Conservation (phyloP, 2,113 vertebrate genomes). For the Mormyrus iriodes region DNA sequence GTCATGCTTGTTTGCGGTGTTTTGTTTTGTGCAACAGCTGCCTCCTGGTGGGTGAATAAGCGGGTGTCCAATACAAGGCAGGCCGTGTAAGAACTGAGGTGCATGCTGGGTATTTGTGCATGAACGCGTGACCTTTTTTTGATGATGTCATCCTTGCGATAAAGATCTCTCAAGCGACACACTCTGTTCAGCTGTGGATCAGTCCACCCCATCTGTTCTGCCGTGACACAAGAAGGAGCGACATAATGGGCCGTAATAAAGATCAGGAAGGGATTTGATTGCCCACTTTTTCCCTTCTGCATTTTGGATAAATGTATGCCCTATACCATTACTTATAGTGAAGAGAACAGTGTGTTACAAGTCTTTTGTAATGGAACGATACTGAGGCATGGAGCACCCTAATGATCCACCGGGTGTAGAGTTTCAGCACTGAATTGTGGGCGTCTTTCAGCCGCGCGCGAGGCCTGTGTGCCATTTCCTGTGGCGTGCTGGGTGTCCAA, state of each 20-base stretch:
- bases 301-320: conserved; percentile 8
- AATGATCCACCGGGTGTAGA: not conserved
- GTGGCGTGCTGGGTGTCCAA: conserved; percentile 8
- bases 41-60: not conserved
- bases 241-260: conserved; percentile 5
- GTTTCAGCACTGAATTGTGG: not conserved
- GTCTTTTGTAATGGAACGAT: conserved; percentile 9
- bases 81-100: not conserved
- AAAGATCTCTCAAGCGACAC: not conserved
- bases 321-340: conserved; percentile 18
- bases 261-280: conserved; percentile 15
- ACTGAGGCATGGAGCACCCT: not conserved
- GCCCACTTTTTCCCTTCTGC: not conserved
- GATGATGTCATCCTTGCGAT: not conserved
- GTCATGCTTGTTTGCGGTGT: not conserved
- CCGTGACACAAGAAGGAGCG: not conserved
- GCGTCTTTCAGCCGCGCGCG: not conserved
- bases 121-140: not conserved
- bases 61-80: not conserved
- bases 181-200: not conserved
- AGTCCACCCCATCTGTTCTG: conserved; percentile 1
- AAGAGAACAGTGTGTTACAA: not conserved
- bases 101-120: not conserved
- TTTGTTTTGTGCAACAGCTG: not conserved
- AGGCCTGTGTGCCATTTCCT: not conserved